phyloP scores from a whole-genome alignment of 1,140 invertebrate genomes.

The Cydia pomonella region DNA sequence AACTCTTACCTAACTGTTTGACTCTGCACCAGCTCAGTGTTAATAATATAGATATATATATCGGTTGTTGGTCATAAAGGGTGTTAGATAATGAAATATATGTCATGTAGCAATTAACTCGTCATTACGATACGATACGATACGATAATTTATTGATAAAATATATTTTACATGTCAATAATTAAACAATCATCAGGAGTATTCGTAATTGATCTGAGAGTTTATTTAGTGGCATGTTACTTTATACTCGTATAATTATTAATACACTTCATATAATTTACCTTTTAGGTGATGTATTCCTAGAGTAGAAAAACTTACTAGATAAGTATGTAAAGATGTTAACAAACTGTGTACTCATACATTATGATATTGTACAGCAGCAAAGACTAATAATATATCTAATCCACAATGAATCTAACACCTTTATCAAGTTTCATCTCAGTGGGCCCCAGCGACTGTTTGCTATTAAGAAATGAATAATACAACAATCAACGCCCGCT shows the following conservation, averaged over 20 bases:
- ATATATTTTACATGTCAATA: too few species aligned
- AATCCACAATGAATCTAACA: conserved; percentile 33
- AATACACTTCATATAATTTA: too few species aligned
- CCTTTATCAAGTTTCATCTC: conserved; percentile 55
- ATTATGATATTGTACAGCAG: too few species aligned
- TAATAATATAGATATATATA: too few species aligned
- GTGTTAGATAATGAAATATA: not conserved
- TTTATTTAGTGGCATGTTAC: not conserved
- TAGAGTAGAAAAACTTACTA: not conserved
- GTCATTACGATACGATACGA: too few species aligned
- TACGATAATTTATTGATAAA: too few species aligned
- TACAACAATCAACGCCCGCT: conserved; percentile 41
- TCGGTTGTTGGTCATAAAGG: not conserved
- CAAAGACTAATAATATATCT: not conserved
- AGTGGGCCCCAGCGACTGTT: conserved; percentile 43
- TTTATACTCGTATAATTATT: not conserved
- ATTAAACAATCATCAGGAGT: conserved; percentile 9
- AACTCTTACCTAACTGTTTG: too few species aligned
- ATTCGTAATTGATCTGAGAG: not conserved
- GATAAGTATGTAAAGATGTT: too few species aligned
- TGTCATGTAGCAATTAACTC: not conserved
- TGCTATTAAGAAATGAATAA: conserved; percentile 46
- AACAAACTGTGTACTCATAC: too few species aligned
- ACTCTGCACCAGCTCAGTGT: too few species aligned
- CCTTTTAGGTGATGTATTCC: not conserved